Evolutionary conservation across 2,888 invertebrate genomes (phyloP).

Genomic region (Melanostoma mellinum): DNA sequence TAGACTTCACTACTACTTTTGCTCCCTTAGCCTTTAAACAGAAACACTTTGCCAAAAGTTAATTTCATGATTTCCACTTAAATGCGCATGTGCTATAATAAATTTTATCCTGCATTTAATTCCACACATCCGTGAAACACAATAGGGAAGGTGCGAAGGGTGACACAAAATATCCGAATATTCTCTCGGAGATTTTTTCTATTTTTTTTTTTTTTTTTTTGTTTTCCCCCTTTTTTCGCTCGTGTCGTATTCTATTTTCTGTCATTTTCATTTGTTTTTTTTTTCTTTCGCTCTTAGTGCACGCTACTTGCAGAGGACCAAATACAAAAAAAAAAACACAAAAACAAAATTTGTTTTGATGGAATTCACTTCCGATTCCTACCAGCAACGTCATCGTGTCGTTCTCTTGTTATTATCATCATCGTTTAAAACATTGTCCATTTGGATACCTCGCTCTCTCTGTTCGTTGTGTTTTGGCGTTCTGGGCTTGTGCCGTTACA

Average conservation of each 20-base stretch:
- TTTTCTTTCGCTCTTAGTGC: constrained; percentile 28
- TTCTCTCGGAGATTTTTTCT: constrained; percentile 50
- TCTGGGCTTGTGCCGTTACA: constrained; percentile 1
- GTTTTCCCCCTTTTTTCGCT: constrained; percentile 29
- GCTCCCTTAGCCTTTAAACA: background rate
- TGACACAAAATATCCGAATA: constrained; percentile 66
- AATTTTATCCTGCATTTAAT: constrained; percentile 68
- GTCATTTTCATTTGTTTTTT: constrained; percentile 26
- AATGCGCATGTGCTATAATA: constrained; percentile 64
- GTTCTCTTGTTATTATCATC: constrained; percentile 74
- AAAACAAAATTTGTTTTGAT: constrained; percentile 64
- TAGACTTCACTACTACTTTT: background rate
- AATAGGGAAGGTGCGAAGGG: constrained; percentile 72
- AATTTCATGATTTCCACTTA: constrained; percentile 56
- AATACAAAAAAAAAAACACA: constrained; percentile 30
- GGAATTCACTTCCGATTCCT: constrained; percentile 79
- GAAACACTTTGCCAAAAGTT: constrained; percentile 47
- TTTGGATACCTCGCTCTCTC: constrained; percentile 49
- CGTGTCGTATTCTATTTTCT: constrained; percentile 27
- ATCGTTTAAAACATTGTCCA: constrained; percentile 56
- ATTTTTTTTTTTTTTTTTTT: constrained; percentile 39
- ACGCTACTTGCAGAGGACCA: constrained; percentile 35
- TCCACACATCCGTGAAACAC: constrained; percentile 62
- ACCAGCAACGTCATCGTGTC: constrained; percentile 81
- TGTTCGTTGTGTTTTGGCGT: constrained; percentile 21